These are phyloP conservation scores for Drosophila orena DNA, from an alignment of 1,140 invertebrate species.

Conservation along the genomic window DNA sequence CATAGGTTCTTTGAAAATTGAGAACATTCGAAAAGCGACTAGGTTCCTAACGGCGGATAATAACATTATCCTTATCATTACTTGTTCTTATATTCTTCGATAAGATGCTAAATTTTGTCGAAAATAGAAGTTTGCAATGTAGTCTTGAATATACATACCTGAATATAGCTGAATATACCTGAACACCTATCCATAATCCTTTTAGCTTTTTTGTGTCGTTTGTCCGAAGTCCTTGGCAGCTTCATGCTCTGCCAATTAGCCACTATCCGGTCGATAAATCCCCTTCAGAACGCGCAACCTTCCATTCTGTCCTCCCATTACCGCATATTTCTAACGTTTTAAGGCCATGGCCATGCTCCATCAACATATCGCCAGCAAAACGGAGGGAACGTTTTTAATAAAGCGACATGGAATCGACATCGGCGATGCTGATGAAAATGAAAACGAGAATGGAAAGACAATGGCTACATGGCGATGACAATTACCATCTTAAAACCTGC, in stretches of 20 bases:
- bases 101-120: too few species aligned
- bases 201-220: background rate
- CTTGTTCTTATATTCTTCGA: too few species aligned
- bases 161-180: too few species aligned
- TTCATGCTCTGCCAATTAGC: constrained; percentile 17
- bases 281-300: background rate
- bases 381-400: constrained; percentile 37
- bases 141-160: too few species aligned
- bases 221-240: background rate
- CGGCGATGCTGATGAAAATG: constrained; percentile 17
- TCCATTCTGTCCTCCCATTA: constrained; percentile 23
- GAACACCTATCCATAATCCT: too few species aligned
- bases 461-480: constrained; percentile 19
- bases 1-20: too few species aligned
- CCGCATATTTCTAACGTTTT: background rate
- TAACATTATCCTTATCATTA: too few species aligned
- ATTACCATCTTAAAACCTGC: constrained; percentile 51
- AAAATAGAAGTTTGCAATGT: too few species aligned
- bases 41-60: too few species aligned
- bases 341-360: background rate
- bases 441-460: constrained; percentile 24
- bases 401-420: constrained; percentile 23
- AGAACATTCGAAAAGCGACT: too few species aligned
- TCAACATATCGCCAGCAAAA: constrained; percentile 17
- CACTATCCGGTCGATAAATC: constrained; percentile 24